A percentile compares a stretch with the other conserved stretches of the same genome.
These are phyloP conservation scores for Adoxophyes honmai DNA, from an alignment of 1,140 invertebrate species.

Conservation along the genomic window DNA sequence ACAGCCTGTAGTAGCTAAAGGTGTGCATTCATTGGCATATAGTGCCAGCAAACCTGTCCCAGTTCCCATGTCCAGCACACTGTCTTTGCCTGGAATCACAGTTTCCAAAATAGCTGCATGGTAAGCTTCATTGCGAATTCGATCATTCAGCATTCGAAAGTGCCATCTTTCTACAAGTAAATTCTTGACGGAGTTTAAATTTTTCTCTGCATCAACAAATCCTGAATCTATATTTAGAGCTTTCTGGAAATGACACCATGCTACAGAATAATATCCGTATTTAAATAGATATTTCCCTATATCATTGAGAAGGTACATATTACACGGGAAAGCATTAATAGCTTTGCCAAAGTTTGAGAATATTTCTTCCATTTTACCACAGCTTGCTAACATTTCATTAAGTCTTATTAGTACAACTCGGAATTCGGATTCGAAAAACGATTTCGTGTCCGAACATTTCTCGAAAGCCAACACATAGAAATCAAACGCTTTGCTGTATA, in stretches of 20 bases:
- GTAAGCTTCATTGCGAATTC: conserved; percentile 81
- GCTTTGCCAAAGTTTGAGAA: conserved; percentile 52
- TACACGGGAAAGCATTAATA: conserved; percentile 46
- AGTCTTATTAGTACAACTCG: conserved; percentile 34
- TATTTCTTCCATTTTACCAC: conserved; percentile 51
- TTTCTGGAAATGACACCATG: conserved; percentile 59
- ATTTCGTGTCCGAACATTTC: conserved; percentile 40
- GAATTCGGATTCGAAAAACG: conserved; percentile 44
- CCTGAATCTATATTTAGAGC: conserved; percentile 42
- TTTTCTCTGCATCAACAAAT: conserved; percentile 57
- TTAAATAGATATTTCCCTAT: conserved; percentile 59
- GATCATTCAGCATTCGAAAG: conserved; percentile 89
- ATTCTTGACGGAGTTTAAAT: conserved; percentile 68
- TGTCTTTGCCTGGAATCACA: conserved; percentile 68
- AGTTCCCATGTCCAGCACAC: conserved; percentile 85
- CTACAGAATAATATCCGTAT: conserved; percentile 47
- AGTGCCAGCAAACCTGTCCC: conserved; percentile 85
- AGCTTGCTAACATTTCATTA: conserved; percentile 32
- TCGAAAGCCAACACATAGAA: conserved; percentile 55
- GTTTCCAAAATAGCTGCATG: conserved; percentile 79
- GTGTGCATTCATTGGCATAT: conserved; percentile 79
- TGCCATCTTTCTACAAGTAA: conserved; percentile 86
- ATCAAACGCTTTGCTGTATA: conserved; percentile 53
- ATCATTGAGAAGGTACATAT: conserved; percentile 51
- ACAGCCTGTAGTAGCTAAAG: conserved; percentile 80